phyloP scores from a whole-genome alignment of 2,888 invertebrate species.

The Drosophila gaucha region DNA sequence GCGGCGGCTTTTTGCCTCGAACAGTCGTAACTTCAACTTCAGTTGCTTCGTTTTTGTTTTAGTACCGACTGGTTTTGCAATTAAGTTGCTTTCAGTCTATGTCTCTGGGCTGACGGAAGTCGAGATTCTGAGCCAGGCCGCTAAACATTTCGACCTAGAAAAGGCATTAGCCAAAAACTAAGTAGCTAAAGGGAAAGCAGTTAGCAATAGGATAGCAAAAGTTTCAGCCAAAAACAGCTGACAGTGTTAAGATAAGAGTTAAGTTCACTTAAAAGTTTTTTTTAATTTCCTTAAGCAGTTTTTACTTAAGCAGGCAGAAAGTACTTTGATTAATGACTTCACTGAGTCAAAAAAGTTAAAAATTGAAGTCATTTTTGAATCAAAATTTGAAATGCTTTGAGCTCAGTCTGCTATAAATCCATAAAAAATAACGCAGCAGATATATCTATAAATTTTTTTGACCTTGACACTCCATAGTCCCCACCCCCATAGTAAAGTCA shows the following conservation, averaged over 20 bases:
- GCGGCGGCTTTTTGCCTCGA: conserved; percentile 11
- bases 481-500: conserved; percentile 8
- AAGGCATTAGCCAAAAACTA: conserved; percentile 29
- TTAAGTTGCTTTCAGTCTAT: conserved; percentile 47
- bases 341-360: too few relatives aligned
- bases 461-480: conserved; percentile 19
- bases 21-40: conserved; percentile 17
- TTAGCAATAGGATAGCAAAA: conserved; percentile 4
- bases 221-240: conserved; percentile 11
- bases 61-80: conserved; percentile 52
- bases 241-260: background rate
- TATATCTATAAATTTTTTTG: conserved; percentile 5
- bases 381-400: too few relatives aligned
- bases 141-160: conserved; percentile 73
- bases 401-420: too few relatives aligned
- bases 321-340: too few relatives aligned
- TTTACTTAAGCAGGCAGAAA: too few relatives aligned
- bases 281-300: background rate
- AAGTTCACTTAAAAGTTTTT: too few relatives aligned
- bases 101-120: conserved; percentile 46
- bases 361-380: too few relatives aligned
- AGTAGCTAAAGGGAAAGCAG: conserved; percentile 54
- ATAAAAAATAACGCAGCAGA: background rate
- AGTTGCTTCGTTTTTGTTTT: conserved; percentile 35
- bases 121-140: conserved; percentile 52